Evolutionary conservation across 1,140 invertebrate genomes (phyloP), one percentile per base, ranked within the genome.

Genomic region (Cheumatopsyche charites): DNA sequence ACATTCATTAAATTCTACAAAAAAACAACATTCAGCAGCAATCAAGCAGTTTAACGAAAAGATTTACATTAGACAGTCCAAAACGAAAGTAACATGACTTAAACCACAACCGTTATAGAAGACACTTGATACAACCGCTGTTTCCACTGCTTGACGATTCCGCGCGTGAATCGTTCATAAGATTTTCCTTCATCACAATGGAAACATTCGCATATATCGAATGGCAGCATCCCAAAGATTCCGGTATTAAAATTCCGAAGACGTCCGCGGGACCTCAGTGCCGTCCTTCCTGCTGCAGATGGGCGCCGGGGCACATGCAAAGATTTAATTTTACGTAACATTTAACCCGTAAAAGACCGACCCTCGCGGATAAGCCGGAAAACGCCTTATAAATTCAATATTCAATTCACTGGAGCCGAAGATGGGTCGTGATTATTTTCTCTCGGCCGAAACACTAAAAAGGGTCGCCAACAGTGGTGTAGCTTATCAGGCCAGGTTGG

Each of bases 261-360:
- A 66, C 63, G 41, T 66, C 43, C 43, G 63, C 43, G 26, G 21
- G 62, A n/a, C 21, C n/a, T 23, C 63, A 21, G 47, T 66, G 19
- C 42, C 26, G 26, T 47, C 55, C 36, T 47, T 15, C 13, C 15
- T 13, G 7, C 17, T 65, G 63, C 63, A 66, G 63, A 42, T 66
- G 63, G 63, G 55, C 9, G 23, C 63, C 4, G 12, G 25, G 23
- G 55, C 41, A 42, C 42, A 43, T 63, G 29, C 13, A 42, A 25
- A 43, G 62, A 63, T 63, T 63, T 63, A 63, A 63, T 63, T 63
- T 63, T 63, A 63, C 62, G 62, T 42, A 43, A 63, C 62, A 43
- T 63, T 63, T 63, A 58, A 58, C 55, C 55, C 55, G 55, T 58
- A 58, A 25, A 58, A 58, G 55, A 23, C 23, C 25, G 25, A 58